Conservation (phyloP, 2,113 vertebrate species). For the Callorhinus ursinus region DNA sequence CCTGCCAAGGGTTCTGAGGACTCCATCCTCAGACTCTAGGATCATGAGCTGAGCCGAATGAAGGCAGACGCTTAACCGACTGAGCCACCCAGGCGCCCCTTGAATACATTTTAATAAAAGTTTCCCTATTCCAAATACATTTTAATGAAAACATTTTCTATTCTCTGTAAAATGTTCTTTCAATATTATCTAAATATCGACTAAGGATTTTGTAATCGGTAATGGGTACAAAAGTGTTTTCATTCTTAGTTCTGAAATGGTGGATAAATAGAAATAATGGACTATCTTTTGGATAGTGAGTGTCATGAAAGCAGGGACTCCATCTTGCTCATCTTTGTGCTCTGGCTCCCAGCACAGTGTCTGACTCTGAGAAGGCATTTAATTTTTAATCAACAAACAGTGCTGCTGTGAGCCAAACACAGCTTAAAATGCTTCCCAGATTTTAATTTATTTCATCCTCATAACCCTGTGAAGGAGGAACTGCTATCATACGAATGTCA, state of each 20-base stretch:
- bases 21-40: background rate
- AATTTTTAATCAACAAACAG: slow-evolving; percentile 72
- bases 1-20: background rate
- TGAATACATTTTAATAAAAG: too few species aligned
- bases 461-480: background rate
- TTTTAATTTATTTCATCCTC: slow-evolving; percentile 9
- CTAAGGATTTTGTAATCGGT: background rate
- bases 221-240: background rate
- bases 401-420: background rate
- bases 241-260: background rate
- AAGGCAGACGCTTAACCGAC: background rate
- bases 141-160: background rate
- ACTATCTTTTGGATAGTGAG: background rate
- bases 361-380: slow-evolving; percentile 10
- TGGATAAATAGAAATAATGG: background rate
- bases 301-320: background rate
- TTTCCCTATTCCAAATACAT: background rate
- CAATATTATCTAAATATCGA: background rate
- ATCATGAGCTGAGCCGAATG: background rate
- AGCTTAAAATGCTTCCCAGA: background rate
- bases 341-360: background rate
- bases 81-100: background rate
- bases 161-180: slow-evolving; percentile 1
- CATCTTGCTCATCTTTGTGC: background rate
- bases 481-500: background rate